Conservation (phyloP, 2,888 invertebrate species). For the Mechanitis mazaeus region DNA sequence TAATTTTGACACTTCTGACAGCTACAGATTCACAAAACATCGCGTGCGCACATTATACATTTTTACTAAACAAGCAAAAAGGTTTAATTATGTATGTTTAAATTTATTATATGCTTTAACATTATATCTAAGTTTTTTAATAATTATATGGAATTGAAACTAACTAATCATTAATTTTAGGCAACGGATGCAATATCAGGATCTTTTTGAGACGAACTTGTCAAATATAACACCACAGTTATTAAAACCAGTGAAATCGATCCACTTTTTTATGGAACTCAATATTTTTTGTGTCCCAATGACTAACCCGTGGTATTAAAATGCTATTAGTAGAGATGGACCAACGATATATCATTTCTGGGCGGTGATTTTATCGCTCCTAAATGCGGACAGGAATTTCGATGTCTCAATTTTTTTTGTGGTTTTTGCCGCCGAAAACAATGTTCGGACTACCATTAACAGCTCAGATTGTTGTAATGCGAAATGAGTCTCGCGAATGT, state of each 20-base stretch:
- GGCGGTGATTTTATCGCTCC: constrained; percentile 66
- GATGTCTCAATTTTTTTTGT: constrained; percentile 58
- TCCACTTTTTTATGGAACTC: constrained; percentile 26
- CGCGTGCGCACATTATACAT: too few relatives aligned
- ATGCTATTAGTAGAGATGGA: constrained; percentile 69
- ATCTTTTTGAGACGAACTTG: constrained; percentile 22
- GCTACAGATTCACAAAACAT: too few relatives aligned
- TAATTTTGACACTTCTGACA: constrained; percentile 25
- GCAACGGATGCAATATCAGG: background rate
- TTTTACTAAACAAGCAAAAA: too few relatives aligned
- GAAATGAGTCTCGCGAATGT: constrained; percentile 46
- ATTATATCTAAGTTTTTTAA: too few relatives aligned
- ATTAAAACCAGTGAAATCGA: constrained; percentile 29
- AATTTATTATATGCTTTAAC: too few relatives aligned
- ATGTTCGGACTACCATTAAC: constrained; percentile 53
- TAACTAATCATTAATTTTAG: background rate
- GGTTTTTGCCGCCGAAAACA: constrained; percentile 51
- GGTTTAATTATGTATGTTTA: too few relatives aligned
- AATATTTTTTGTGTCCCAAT: constrained; percentile 38
- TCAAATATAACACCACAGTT: constrained; percentile 28
- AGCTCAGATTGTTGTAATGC: constrained; percentile 41
- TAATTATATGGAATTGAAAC: too few relatives aligned
- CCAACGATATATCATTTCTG: constrained; percentile 65
- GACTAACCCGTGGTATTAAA: constrained; percentile 71
- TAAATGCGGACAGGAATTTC: constrained; percentile 67